A percentile compares a stretch with the other conserved stretches of the same genome.
These are phyloP conservation scores for Bactericera cockerelli DNA, from an alignment of 1,140 invertebrate genomes.

Conservation along the genomic window DNA sequence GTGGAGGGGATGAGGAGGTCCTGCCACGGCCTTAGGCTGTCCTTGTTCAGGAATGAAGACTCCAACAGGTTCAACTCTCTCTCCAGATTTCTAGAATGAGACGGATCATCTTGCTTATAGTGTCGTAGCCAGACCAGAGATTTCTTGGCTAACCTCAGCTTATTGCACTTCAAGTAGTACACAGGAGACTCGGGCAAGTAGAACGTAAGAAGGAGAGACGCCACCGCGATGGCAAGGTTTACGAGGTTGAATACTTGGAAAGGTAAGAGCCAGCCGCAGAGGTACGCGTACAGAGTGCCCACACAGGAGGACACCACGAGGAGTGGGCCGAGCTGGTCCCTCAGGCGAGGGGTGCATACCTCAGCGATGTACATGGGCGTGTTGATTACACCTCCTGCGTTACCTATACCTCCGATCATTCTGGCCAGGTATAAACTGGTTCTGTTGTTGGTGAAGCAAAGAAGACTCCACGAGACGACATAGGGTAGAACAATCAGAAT, in stretches of 20 bases:
- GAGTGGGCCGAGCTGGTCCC: constrained; percentile 63
- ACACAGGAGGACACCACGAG: constrained; percentile 65
- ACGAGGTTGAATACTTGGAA: constrained; percentile 49
- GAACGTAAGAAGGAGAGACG: constrained; percentile 45
- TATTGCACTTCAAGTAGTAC: constrained; percentile 40
- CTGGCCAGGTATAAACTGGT: constrained; percentile 51
- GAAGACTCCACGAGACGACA: constrained; percentile 54
- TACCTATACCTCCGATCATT: constrained; percentile 52
- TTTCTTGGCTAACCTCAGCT: constrained; percentile 33
- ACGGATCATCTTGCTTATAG: constrained; percentile 16
- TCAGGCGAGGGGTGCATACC: constrained; percentile 59
- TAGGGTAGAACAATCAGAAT: constrained; percentile 52
- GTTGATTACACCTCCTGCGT: constrained; percentile 61
- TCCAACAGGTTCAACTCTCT: background rate
- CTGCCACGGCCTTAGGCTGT: background rate
- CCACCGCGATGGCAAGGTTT: constrained; percentile 45
- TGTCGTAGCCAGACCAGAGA: constrained; percentile 39
- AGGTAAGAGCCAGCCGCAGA: constrained; percentile 44
- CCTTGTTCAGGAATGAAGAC: background rate
- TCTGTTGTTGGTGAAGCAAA: constrained; percentile 42
- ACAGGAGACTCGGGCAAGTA: constrained; percentile 71
- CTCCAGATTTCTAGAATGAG: background rate
- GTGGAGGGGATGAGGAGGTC: background rate
- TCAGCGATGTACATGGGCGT: constrained; percentile 77
- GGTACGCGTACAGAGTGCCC: constrained; percentile 60